Base-by-base conservation (phyloP, 2,888 invertebrate species). In the Leptinotarsa juncta region DNA sequence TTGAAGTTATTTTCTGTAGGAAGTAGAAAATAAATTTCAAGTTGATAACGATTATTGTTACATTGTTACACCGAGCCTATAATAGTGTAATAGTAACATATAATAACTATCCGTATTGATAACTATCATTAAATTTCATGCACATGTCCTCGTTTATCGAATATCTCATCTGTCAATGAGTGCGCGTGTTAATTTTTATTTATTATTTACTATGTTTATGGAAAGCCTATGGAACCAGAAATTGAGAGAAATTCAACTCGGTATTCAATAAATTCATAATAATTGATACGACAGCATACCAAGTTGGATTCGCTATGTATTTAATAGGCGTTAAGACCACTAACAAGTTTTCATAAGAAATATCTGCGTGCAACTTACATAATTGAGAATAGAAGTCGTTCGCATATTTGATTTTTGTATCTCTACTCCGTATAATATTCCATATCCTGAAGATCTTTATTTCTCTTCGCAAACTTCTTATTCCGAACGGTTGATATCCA, bases 321-420 rank as follows among this genome's bases (percentile, higher is more conserved):
- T 67, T 67, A 50, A 60, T 53, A 66, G 71, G 55, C 66, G 55
- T 66, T 55, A 65, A 70, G 50, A 66, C 51, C 48, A 48, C 71
- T 42, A 70, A 51, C 51, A 70, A 65, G 51, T 65, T 62, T 70
- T 70, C 51, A 70, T 49, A 32, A 71, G 48, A 55, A 71, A 55
- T 65, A 66, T 66, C 48, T 55, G 55, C 62, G 32, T 71, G 65
- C 66, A 62, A 32, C 42, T 71, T 66, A 66, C 55, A 71, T 71
- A 71, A 71, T 71, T 70, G 18, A 20, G 20, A 65, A 32, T 65
- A 48, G 20, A 55, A 65, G 32, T 57, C 42, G 65, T 71, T 71
- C 53, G 55, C 32, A 32, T 32, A 32, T 32, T 32, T 32, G 32
- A 7, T 7, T 7, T 32, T 32, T 32, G 1, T 32, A 32, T 32